These are phyloP conservation scores for Brenthis ino DNA, from an alignment of 2,888 invertebrate genomes.

Conservation along the genomic window DNA sequence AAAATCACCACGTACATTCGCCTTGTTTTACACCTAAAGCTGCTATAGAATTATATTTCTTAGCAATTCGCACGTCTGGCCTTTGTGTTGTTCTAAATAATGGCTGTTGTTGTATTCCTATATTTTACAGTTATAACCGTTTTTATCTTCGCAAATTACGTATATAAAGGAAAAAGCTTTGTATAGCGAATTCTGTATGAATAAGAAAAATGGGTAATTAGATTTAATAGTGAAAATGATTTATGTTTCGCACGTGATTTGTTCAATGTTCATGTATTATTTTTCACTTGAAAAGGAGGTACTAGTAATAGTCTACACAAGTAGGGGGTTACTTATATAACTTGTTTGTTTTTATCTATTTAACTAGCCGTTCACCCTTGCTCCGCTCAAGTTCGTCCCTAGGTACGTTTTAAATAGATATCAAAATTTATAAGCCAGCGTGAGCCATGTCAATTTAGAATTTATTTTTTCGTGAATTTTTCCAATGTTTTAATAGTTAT, in stretches of 20 bases:
- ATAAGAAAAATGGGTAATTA: conserved; percentile 6
- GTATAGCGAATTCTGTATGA: neutral
- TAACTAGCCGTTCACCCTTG: too few species aligned
- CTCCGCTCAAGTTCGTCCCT: too few species aligned
- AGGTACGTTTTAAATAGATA: too few species aligned
- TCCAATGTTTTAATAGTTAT: too few species aligned
- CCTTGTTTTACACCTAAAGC: conserved; percentile 10
- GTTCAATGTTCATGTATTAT: neutral
- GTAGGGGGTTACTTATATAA: too few species aligned
- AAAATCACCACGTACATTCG: conserved; percentile 1
- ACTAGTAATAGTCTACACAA: too few species aligned
- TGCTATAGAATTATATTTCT: conserved; percentile 20
- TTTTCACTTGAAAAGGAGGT: too few species aligned
- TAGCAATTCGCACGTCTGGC: conserved; percentile 17
- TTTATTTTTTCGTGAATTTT: too few species aligned
- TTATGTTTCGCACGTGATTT: neutral
- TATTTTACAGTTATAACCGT: conserved; percentile 14
- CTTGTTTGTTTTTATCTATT: too few species aligned
- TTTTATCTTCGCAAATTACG: conserved; percentile 16
- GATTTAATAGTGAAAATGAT: conserved; percentile 10
- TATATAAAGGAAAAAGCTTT: conserved; percentile 1
- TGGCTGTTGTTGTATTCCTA: conserved; percentile 2
- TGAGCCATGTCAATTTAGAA: too few species aligned
- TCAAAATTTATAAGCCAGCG: too few species aligned
- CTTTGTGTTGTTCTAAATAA: conserved; percentile 16